Conservation (phyloP, 2,113 vertebrate species). For the Heloderma charlesbogerti region DNA sequence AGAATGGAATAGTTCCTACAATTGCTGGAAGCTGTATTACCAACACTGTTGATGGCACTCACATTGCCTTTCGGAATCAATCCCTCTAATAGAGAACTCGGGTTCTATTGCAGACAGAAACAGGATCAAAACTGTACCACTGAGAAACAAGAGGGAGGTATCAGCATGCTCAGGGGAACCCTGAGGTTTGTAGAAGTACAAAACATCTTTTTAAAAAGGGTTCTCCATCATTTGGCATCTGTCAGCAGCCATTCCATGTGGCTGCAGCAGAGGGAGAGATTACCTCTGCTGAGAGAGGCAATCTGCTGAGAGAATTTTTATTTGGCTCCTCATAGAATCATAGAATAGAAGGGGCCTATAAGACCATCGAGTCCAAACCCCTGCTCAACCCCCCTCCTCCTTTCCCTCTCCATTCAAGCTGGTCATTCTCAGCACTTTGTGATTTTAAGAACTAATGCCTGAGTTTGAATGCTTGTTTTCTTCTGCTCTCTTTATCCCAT, state of each 20-base stretch:
- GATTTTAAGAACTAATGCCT: too few species aligned
- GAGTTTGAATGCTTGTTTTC: too few species aligned
- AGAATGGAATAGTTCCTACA: neutral
- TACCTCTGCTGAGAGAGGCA: too few species aligned
- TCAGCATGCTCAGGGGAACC: neutral
- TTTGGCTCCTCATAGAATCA: too few species aligned
- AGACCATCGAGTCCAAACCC: too few species aligned
- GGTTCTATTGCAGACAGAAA: neutral
- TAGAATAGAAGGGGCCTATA: too few species aligned
- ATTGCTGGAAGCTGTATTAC: neutral
- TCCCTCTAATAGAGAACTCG: neutral
- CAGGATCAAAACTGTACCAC: too few species aligned
- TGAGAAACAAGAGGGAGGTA: neutral
- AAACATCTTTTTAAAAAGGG: neutral
- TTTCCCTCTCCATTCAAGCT: too few species aligned
- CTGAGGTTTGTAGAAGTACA: neutral
- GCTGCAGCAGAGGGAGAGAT: neutral
- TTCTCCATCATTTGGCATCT: neutral
- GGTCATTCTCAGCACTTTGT: too few species aligned
- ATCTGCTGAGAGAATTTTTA: too few species aligned
- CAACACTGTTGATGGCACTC: neutral
- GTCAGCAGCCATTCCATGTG: neutral
- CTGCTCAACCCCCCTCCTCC: too few species aligned
- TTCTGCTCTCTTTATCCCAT: neutral
- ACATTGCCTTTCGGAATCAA: neutral